Conservation (phyloP, 2,113 vertebrate species). For the Hippocampus zosterae region DNA sequence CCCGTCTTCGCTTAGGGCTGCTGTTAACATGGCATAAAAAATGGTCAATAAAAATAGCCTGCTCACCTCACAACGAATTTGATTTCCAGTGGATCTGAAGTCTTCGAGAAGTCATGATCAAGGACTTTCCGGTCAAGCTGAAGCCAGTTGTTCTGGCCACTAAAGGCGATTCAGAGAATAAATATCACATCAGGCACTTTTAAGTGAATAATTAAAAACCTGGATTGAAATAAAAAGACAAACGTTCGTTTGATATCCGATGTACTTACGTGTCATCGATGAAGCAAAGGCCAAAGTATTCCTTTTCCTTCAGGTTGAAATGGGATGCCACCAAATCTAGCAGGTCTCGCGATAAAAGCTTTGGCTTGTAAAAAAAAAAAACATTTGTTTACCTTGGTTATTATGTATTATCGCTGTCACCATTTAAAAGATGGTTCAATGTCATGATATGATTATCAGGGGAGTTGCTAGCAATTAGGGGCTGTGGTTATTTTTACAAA, state of each 20-base stretch:
- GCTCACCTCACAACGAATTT: conserved; percentile 89
- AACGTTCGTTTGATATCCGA: neutral
- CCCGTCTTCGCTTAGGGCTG: neutral
- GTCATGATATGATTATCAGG: neutral
- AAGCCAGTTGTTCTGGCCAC: conserved; percentile 92
- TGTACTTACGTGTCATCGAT: conserved; percentile 86
- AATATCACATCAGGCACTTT: neutral
- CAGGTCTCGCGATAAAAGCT: conserved; percentile 59
- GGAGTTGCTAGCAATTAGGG: no score
- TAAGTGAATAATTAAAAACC: neutral
- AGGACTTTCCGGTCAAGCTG: conserved; percentile 93
- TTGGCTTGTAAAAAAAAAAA: conserved; percentile 1
- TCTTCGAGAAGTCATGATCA: conserved; percentile 92
- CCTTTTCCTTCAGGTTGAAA: conserved; percentile 97
- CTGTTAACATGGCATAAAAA: neutral
- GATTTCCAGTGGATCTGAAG: conserved; percentile 78
- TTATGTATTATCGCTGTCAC: no score
- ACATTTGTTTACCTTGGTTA: no score
- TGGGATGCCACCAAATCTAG: conserved; percentile 94
- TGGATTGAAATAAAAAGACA: neutral
- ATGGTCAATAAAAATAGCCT: neutral
- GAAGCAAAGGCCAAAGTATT: conserved; percentile 94
- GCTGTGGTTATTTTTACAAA: no score
- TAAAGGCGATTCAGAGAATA: conserved; percentile 45
- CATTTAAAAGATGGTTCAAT: no score